These are phyloP conservation scores for Mactra quadrangularis DNA, from an alignment of 1,140 invertebrate genomes.

Conservation along the genomic window DNA sequence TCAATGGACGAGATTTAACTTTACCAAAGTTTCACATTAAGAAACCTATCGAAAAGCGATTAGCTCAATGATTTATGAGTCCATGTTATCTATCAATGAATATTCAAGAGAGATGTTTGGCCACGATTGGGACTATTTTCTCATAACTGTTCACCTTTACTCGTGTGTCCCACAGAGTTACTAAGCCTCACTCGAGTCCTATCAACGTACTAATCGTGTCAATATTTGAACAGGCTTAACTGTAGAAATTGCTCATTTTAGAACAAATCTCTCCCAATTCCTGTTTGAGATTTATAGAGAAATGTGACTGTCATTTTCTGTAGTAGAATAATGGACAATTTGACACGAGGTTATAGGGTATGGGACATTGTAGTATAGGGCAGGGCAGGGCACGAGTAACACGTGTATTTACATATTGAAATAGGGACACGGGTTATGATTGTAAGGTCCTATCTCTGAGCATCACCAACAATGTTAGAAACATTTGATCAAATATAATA, in stretches of 20 bases:
- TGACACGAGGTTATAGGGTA: too few relatives aligned
- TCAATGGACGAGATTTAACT: constrained; percentile 15
- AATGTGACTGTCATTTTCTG: background rate
- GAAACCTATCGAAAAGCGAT: constrained; percentile 43
- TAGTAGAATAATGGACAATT: too few relatives aligned
- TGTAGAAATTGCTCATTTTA: background rate
- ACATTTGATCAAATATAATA: too few relatives aligned
- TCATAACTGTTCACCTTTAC: background rate
- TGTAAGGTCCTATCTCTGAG: too few relatives aligned
- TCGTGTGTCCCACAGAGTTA: constrained; percentile 3
- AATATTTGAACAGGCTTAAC: constrained; percentile 24
- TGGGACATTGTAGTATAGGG: too few relatives aligned
- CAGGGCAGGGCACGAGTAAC: too few relatives aligned
- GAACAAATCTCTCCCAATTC: constrained; percentile 11
- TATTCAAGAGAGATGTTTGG: background rate
- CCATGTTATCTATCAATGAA: constrained; percentile 4
- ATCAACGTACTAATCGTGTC: constrained; percentile 19
- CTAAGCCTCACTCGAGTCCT: constrained; percentile 2
- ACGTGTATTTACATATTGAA: too few relatives aligned
- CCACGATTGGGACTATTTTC: background rate
- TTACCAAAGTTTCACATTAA: constrained; percentile 11
- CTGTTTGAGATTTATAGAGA: background rate
- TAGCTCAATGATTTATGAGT: constrained; percentile 45
- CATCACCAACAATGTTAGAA: too few relatives aligned
- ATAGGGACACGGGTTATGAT: too few relatives aligned